phyloP scores from a whole-genome alignment of 2,888 invertebrate species.

The Lampropteryx suffumata region DNA sequence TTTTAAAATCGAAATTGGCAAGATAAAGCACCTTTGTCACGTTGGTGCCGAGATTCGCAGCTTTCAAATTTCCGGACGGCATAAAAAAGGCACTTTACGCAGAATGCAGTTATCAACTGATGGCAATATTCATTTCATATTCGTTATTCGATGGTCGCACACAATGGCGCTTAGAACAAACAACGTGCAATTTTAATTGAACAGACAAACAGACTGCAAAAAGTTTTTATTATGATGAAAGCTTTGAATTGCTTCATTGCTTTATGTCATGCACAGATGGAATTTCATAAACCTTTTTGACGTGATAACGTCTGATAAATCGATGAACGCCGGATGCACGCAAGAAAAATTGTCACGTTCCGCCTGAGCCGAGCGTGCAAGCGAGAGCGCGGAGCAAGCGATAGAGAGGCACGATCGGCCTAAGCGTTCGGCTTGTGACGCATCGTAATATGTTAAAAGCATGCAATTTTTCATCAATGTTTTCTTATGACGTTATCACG shows the following conservation, averaged over 20 bases:
- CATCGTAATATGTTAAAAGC: no score
- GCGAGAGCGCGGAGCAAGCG: no score
- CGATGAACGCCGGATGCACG: no score
- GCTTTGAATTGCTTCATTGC: constrained; percentile 30
- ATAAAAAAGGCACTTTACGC: constrained; percentile 3
- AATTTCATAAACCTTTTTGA: no score
- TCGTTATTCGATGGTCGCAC: constrained; percentile 16
- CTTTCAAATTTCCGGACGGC: constrained; percentile 15
- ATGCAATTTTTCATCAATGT: no score
- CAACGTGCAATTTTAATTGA: constrained; percentile 32
- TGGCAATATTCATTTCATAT: constrained; percentile 24
- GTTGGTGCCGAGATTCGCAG: neutral
- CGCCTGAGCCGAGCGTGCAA: no score
- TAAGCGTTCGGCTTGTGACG: no score
- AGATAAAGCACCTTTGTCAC: constrained; percentile 12
- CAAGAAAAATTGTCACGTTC: no score
- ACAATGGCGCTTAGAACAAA: constrained; percentile 20
- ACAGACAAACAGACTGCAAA: constrained; percentile 30
- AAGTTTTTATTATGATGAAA: constrained; percentile 38
- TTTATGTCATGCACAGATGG: no score
- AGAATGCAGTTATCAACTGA: constrained; percentile 11
- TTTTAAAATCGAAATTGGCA: neutral
- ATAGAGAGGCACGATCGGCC: no score
- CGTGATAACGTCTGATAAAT: no score
- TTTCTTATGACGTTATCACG: no score